Base-by-base conservation (phyloP, 2,888 invertebrate genomes). In the Lithosia quadra region DNA sequence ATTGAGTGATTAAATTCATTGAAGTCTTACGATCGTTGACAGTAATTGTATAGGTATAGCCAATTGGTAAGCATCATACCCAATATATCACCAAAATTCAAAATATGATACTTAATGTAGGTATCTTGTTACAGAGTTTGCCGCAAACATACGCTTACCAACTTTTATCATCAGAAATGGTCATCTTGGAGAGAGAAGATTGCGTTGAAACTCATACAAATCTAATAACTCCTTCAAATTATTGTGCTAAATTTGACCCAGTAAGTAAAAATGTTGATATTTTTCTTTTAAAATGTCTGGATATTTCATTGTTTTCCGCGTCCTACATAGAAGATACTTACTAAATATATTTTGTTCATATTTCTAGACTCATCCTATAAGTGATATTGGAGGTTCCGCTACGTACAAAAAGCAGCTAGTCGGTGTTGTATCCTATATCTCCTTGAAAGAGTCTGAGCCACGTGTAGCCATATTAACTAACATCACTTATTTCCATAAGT, bases 341-440 rank as follows among this genome's bases (percentile, higher is more conserved):
- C 9, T 0, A 18, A 56, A 9, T 33, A 39, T 39, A 36, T 21
- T 24, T 49, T 49, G 13, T 39, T 9, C 9, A 18, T 24, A 65
- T 59, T 75, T 70, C 39, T 75, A 92, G 92, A 85, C 86, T 10
- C 85, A 81, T 22, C 83, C 80, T 21, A 63, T 92, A 18, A 88
- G 80, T 65, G 93, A 93, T 78, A 91, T 87, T 58, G 93, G 93
- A 0, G 92, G 93, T 2, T 86, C 91, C 0, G 92, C 88, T 0
- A 67, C 86, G 3, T 86, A 80, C 24, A 75, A 78, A 8, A 60
- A 85, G 0, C 10, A 81, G 0, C 71, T 92, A 2, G 86, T 91
- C 0, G 94, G 93, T 1, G 78, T 94, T 2, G 69, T 90, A 13
- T 92, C 92, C 0, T 87, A 84, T 53, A 89, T 89, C 18, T 88